These are phyloP conservation scores for Taurulus bubalis DNA, from an alignment of 2,113 vertebrate species.

Conservation along the genomic window DNA sequence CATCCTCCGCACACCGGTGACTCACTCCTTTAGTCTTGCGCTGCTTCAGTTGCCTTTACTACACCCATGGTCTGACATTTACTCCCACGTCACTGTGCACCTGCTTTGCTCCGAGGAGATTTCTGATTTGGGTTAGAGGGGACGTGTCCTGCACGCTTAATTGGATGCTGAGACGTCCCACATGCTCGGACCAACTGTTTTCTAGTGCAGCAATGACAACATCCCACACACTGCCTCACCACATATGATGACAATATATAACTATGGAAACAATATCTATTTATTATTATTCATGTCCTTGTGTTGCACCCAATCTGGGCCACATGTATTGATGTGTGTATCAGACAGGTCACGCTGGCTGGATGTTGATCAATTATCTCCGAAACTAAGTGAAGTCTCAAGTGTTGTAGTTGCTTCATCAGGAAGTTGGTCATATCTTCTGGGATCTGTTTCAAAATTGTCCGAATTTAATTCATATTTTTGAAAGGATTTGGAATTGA, in stretches of 20 bases:
- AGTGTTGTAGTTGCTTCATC: no score
- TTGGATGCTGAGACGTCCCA: not conserved
- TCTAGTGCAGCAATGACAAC: not conserved
- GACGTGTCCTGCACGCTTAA: slow-evolving; percentile 4
- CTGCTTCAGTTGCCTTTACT: slow-evolving; percentile 16
- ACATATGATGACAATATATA: no score
- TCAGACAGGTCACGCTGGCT: no score
- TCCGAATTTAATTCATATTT: no score
- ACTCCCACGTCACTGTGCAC: slow-evolving; percentile 37
- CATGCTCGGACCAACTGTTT: slow-evolving; percentile 2
- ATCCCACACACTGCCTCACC: slow-evolving; percentile 3
- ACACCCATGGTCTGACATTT: slow-evolving; percentile 62
- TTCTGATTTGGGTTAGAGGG: not conserved
- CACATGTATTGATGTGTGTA: not conserved
- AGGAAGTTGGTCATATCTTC: no score
- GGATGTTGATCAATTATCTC: no score
- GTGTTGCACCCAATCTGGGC: no score
- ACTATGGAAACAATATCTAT: not conserved
- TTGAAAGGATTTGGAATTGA: no score
- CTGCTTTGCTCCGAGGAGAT: slow-evolving; percentile 55
- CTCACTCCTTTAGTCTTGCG: slow-evolving; percentile 47
- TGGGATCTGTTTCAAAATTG: no score
- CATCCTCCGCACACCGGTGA: slow-evolving; percentile 53
- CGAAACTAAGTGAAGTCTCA: no score
- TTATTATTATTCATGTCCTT: not conserved